Evolutionary conservation across 2,888 invertebrate genomes (phyloP).

Genomic region (Pandemis corylana): DNA sequence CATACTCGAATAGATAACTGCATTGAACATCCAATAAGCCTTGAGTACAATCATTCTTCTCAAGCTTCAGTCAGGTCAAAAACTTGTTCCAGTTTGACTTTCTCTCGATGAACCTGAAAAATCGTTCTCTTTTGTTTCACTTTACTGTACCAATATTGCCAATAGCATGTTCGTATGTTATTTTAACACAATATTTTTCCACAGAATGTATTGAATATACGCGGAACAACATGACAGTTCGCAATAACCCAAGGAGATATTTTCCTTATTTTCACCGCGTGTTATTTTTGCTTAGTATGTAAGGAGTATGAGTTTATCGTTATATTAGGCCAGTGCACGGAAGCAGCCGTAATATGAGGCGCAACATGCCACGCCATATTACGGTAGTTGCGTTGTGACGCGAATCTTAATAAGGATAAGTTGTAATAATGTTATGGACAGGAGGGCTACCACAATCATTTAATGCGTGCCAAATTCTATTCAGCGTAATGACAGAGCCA

Average conservation of each 20-base stretch:
- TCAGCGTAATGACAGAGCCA: no score
- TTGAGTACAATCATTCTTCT: no score
- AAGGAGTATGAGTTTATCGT: constrained; percentile 19
- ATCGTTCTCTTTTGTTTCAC: neutral
- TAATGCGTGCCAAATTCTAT: no score
- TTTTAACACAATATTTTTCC: neutral
- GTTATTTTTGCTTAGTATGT: constrained; percentile 34
- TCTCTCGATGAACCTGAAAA: neutral
- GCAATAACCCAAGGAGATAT: constrained; percentile 27
- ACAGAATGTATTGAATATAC: constrained; percentile 19
- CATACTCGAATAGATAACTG: no score
- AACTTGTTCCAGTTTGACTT: neutral
- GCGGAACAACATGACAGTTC: constrained; percentile 19
- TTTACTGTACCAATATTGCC: neutral
- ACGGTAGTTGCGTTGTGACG: constrained; percentile 8
- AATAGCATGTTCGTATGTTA: neutral
- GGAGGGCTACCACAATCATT: neutral
- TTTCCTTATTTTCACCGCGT: constrained; percentile 31
- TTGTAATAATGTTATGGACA: neutral
- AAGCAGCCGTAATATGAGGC: constrained; percentile 8
- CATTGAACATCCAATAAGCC: no score
- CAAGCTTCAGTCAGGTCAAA: no score
- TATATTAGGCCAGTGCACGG: constrained; percentile 23
- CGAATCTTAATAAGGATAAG: constrained; percentile 25
- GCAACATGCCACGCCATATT: constrained; percentile 8